Conservation (phyloP, 2,113 vertebrate species). For the Ibidorhyncha struthersii region DNA sequence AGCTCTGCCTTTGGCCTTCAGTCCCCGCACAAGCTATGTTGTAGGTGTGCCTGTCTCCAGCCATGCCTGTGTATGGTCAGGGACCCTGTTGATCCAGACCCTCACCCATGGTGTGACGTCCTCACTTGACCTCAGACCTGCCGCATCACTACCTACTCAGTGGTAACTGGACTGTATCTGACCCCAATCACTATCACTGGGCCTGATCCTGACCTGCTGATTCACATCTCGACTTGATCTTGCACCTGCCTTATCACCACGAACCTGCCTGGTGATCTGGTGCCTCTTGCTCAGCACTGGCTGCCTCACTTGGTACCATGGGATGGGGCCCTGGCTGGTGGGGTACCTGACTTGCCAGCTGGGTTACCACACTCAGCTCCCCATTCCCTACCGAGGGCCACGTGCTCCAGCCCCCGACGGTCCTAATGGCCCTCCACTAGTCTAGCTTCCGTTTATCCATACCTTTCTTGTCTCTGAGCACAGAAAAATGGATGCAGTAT, state of each 20-base stretch:
- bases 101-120: not conserved
- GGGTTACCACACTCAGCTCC: not conserved
- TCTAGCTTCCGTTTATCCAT: not conserved
- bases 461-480: not conserved
- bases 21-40: not conserved
- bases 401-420: rapidly evolving
- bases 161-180: not conserved
- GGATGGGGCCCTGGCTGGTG: not conserved
- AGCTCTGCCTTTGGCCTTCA: not conserved
- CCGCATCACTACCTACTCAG: not conserved
- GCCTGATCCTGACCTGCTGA: not conserved
- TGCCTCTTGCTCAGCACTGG: not conserved
- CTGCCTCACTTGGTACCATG: not conserved
- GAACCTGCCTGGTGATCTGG: not conserved
- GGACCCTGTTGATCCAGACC: not conserved
- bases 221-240: not conserved
- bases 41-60: not conserved
- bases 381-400: not conserved
- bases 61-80: not conserved
- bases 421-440: not conserved
- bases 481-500: not conserved
- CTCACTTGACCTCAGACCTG: not conserved
- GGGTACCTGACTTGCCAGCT: not conserved
- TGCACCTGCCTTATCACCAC: not conserved
- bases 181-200: not conserved